A percentile compares a stretch with the other conserved stretches of the same genome.
phyloP scores from a whole-genome alignment of 92 coral and sea anemone genomes.

The Porites divaricata region DNA sequence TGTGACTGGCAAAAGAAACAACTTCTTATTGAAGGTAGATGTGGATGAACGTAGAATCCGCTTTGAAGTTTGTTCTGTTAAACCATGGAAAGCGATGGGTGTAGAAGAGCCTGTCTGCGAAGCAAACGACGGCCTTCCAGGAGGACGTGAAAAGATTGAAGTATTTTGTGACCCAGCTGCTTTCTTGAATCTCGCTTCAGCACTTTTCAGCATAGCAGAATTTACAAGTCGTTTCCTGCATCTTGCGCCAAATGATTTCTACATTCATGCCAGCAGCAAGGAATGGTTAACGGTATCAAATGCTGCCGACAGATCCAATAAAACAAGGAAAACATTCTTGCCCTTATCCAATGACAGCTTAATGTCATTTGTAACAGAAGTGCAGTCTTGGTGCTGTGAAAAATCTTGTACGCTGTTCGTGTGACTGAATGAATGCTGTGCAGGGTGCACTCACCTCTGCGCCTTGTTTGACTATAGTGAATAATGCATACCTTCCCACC shows the following conservation, averaged over 20 bases:
- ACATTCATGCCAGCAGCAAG: no score
- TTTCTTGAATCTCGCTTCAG: neutral
- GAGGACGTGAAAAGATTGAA: slow-evolving; percentile 32
- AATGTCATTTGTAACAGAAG: no score
- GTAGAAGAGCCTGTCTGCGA: slow-evolving; percentile 16
- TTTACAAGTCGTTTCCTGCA: slow-evolving; percentile 7
- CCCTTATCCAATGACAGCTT: no score
- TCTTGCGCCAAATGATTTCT: slow-evolving; percentile 5
- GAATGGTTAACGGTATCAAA: no score
- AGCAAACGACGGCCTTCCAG: slow-evolving; percentile 42
- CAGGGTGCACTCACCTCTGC: no score
- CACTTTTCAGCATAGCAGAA: slow-evolving; percentile 47
- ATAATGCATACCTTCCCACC: no score
- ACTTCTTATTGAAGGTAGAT: slow-evolving; percentile 37
- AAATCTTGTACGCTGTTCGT: no score
- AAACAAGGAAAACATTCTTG: no score
- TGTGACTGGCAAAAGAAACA: slow-evolving; percentile 49
- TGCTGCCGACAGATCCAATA: no score
- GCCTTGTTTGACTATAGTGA: no score
- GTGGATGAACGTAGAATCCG: slow-evolving; percentile 45
- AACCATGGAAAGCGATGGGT: neutral
- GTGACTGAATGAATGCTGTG: no score
- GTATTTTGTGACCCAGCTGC: neutral
- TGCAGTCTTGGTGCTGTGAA: no score
- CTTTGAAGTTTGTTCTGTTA: slow-evolving; percentile 21